Conservation (phyloP, 2,113 vertebrate species). For the Lampris incognitus region DNA sequence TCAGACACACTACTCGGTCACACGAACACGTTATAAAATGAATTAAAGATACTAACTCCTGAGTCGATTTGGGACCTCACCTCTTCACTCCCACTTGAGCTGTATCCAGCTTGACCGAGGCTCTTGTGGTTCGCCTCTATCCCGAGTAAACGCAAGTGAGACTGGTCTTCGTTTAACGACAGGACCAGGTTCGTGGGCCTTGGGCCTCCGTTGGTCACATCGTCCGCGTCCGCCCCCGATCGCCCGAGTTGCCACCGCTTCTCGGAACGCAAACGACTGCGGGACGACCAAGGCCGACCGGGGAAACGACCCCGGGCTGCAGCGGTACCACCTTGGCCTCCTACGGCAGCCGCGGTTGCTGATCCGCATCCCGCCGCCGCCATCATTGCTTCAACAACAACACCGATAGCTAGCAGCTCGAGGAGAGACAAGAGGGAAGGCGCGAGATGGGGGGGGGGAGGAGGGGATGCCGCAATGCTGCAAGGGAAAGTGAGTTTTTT, state of each 20-base stretch:
- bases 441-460: slow-evolving; percentile 84
- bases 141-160: slow-evolving; percentile 88
- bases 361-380: slow-evolving; percentile 90
- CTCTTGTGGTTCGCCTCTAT: slow-evolving; percentile 87
- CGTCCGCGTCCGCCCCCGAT: slow-evolving; percentile 82
- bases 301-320: slow-evolving; percentile 91
- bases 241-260: slow-evolving; percentile 85
- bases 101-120: slow-evolving; percentile 87
- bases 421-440: slow-evolving; percentile 83
- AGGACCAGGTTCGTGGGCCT: slow-evolving; percentile 86
- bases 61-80: slow-evolving; percentile 76
- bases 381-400: slow-evolving; percentile 90
- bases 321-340: slow-evolving; percentile 82
- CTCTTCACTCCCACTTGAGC: slow-evolving; percentile 87
- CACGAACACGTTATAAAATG: slow-evolving; percentile 64
- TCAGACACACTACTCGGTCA: slow-evolving; percentile 51
- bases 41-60: slow-evolving; percentile 79
- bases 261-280: slow-evolving; percentile 85
- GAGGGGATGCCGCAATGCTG: slow-evolving; percentile 45
- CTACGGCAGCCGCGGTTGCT: slow-evolving; percentile 89
- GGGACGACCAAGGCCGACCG: slow-evolving; percentile 88
- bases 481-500: slow-evolving; percentile 79
- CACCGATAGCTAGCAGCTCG: slow-evolving; percentile 80
- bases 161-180: slow-evolving; percentile 87
- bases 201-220: slow-evolving; percentile 85